Percentiles rank a stretch among this genome's conserved stretches.
phyloP scores from a whole-genome alignment of 2,797 vertebrate species.

The Odontamblyopus lacepedii region DNA sequence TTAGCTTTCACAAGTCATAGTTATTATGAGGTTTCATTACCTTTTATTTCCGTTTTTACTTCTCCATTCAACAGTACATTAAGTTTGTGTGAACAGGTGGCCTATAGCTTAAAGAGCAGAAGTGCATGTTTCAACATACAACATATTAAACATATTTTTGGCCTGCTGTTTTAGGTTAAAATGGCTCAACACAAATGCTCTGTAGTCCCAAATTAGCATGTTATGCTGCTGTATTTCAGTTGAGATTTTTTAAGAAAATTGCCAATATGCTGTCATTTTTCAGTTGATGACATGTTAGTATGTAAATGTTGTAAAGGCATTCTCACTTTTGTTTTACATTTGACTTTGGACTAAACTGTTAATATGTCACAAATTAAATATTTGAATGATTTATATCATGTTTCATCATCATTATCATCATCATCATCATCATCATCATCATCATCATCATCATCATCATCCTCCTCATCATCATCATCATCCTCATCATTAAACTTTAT shows the following conservation, averaged over 20 bases:
- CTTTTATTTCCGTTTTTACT: neutral
- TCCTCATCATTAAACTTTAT: too few relatives aligned
- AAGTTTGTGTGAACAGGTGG: too few relatives aligned
- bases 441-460: too few relatives aligned
- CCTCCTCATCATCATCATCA: too few relatives aligned
- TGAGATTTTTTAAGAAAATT: neutral
- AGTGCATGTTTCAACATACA: neutral
- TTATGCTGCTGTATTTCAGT: conserved; percentile 3
- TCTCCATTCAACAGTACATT: neutral
- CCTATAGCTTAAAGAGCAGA: neutral
- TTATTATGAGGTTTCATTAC: neutral
- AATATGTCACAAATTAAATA: neutral
- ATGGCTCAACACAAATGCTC: conserved; percentile 63
- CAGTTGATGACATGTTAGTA: neutral
- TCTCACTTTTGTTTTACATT: neutral
- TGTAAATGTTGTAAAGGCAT: neutral
- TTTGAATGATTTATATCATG: neutral
- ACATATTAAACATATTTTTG: conserved; percentile 16
- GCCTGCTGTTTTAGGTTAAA: conserved; percentile 58
- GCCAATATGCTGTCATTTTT: neutral
- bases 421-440: too few relatives aligned
- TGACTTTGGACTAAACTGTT: neutral
- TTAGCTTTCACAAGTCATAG: neutral
- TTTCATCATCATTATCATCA: too few relatives aligned
- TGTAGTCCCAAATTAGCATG: conserved; percentile 49